A percentile compares a stretch with the other conserved stretches of the same genome.
Conservation (phyloP, 2,888 invertebrate species). For the Timandra comae region DNA sequence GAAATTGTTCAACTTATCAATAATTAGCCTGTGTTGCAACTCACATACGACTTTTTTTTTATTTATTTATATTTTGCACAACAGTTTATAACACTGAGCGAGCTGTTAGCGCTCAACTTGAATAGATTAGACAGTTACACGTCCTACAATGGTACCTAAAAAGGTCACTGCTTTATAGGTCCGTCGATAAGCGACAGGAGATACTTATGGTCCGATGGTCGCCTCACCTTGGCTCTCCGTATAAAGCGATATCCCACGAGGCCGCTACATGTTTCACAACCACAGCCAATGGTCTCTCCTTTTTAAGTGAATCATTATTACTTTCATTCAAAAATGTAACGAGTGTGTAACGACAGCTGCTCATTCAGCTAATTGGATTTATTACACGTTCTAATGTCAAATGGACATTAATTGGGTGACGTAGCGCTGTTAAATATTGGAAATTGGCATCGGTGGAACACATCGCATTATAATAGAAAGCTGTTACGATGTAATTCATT, state of each 20-base stretch:
- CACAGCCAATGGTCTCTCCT: conserved; percentile 43
- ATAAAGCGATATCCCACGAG: conserved; percentile 65
- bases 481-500: conserved; percentile 20
- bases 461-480: conserved; percentile 18
- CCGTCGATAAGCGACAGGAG: conserved; percentile 31
- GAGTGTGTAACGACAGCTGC: conserved; percentile 12
- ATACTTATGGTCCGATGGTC: conserved; percentile 51
- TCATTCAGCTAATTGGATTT: conserved; percentile 9
- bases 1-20: conserved; percentile 16
- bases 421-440: not conserved
- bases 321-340: conserved; percentile 29
- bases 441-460: conserved; percentile 5
- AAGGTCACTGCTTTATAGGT: conserved; percentile 25
- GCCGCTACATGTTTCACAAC: conserved; percentile 53
- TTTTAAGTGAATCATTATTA: conserved; percentile 43
- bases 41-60: too few species aligned
- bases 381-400: not conserved
- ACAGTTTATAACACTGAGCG: too few species aligned
- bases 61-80: too few species aligned
- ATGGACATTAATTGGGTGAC: too few species aligned
- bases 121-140: conserved; percentile 12
- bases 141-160: conserved; percentile 20
- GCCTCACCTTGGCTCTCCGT: conserved; percentile 62
- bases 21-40: conserved; percentile 14
- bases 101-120: too few species aligned